Percentiles rank a stretch among this genome's conserved stretches.
phyloP scores from a whole-genome alignment of 1,140 invertebrate genomes.

The Glossosoma conforme region DNA sequence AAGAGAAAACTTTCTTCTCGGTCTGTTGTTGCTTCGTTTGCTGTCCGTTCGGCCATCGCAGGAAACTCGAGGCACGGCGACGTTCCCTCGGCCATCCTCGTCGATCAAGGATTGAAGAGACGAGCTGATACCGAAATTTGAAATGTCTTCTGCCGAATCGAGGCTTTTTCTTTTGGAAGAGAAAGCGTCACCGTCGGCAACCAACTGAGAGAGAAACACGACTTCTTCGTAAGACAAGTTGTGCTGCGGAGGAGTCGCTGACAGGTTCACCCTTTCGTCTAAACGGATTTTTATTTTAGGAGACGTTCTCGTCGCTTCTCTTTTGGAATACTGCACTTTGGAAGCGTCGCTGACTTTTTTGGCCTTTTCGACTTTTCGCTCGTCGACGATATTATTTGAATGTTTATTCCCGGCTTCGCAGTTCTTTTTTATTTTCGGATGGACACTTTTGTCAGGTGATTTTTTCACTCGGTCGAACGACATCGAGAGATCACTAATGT shows the following conservation, averaged over 20 bases:
- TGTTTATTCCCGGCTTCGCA: slow-evolving; percentile 10
- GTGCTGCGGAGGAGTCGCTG: slow-evolving; percentile 35
- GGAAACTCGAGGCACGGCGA: slow-evolving; percentile 32
- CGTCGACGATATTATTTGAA: slow-evolving; percentile 8
- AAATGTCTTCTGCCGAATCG: slow-evolving; percentile 35
- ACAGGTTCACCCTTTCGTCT: slow-evolving; percentile 37
- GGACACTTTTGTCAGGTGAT: background rate
- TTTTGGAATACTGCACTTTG: slow-evolving; percentile 16
- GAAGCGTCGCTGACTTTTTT: slow-evolving; percentile 8
- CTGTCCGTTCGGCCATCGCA: slow-evolving; percentile 37
- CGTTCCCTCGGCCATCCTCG: slow-evolving; percentile 36
- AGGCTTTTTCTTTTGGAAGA: slow-evolving; percentile 21
- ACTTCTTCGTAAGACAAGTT: slow-evolving; percentile 49
- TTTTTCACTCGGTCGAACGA: background rate
- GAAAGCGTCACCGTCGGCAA: slow-evolving; percentile 40
- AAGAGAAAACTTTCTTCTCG: slow-evolving; percentile 57
- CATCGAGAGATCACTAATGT: background rate
- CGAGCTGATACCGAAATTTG: slow-evolving; percentile 40
- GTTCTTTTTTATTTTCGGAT: slow-evolving; percentile 9
- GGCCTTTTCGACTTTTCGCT: slow-evolving; percentile 5
- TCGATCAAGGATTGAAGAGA: slow-evolving; percentile 48
- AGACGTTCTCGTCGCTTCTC: slow-evolving; percentile 15
- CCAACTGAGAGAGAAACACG: slow-evolving; percentile 47
- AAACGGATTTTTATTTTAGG: slow-evolving; percentile 31
- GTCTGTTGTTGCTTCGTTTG: slow-evolving; percentile 44